Conservation (phyloP, 2,113 vertebrate genomes). For the Xenus cinereus region DNA sequence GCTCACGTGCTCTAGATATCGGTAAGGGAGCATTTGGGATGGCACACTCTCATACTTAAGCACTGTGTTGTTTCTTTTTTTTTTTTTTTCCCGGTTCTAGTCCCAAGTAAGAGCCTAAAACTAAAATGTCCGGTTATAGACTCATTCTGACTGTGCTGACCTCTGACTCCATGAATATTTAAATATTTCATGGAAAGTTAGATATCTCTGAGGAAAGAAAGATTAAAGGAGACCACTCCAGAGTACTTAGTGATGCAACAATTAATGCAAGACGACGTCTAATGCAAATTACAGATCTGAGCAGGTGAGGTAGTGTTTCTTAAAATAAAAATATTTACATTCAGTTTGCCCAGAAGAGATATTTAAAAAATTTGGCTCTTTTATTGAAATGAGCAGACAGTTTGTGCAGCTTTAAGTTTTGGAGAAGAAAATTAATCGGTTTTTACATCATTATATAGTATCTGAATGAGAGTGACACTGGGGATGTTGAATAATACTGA, state of each 20-base stretch:
- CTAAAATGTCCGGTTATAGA: background rate
- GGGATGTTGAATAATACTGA: background rate
- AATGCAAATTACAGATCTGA: background rate
- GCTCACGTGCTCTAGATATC: background rate
- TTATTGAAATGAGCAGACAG: background rate
- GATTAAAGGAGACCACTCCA: background rate
- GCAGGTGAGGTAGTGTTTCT: background rate
- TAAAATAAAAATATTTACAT: background rate
- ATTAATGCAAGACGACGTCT: background rate
- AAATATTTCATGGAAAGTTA: background rate
- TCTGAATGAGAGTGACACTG: background rate
- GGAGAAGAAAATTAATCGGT: background rate
- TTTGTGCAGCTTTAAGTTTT: background rate
- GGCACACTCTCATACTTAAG: background rate
- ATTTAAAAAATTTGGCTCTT: background rate
- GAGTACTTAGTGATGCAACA: background rate
- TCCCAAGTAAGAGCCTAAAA: background rate
- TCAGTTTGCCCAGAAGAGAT: background rate
- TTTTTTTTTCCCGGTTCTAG: background rate
- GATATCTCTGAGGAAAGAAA: background rate
- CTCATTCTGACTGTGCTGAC: background rate
- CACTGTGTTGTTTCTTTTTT: background rate
- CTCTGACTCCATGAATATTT: background rate
- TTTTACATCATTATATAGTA: background rate
- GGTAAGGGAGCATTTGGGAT: background rate